Percentiles rank a stretch among this genome's conserved stretches.
phyloP scores from a whole-genome alignment of 2,113 vertebrate genomes.

The Sinocyclocheilus grahami region DNA sequence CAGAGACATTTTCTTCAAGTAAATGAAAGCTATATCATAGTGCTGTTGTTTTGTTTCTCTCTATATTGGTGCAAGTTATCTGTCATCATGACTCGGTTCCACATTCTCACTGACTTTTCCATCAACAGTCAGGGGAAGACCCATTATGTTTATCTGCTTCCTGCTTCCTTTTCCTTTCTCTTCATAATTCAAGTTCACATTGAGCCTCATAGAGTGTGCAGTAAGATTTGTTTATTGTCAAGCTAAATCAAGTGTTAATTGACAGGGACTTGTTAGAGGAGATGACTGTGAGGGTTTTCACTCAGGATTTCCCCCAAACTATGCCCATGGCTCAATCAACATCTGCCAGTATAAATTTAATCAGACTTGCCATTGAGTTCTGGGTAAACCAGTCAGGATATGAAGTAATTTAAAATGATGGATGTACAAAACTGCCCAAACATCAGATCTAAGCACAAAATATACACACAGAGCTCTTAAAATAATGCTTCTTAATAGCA shows the following conservation, averaged over 20 bases:
- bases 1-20: background rate
- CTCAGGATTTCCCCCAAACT: background rate
- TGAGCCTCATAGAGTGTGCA: background rate
- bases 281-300: background rate
- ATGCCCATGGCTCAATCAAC: background rate
- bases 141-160: slow-evolving; percentile 40
- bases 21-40: slow-evolving; percentile 10
- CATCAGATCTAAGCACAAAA: background rate
- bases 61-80: background rate
- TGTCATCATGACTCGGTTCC: slow-evolving; percentile 35
- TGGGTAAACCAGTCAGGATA: slow-evolving; percentile 47
- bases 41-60: background rate
- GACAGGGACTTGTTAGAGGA: background rate
- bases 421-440: background rate
- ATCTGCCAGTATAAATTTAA: background rate
- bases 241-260: background rate
- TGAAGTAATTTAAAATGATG: slow-evolving; percentile 44
- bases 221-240: background rate
- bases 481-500: background rate
- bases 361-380: background rate
- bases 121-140: slow-evolving; percentile 31
- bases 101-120: slow-evolving; percentile 19
- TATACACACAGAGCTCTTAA: background rate
- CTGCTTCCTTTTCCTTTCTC: background rate
- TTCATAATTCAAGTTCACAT: background rate